Evolutionary conservation across 2,888 invertebrate genomes (phyloP).

Genomic region (Matsumyia berberina): DNA sequence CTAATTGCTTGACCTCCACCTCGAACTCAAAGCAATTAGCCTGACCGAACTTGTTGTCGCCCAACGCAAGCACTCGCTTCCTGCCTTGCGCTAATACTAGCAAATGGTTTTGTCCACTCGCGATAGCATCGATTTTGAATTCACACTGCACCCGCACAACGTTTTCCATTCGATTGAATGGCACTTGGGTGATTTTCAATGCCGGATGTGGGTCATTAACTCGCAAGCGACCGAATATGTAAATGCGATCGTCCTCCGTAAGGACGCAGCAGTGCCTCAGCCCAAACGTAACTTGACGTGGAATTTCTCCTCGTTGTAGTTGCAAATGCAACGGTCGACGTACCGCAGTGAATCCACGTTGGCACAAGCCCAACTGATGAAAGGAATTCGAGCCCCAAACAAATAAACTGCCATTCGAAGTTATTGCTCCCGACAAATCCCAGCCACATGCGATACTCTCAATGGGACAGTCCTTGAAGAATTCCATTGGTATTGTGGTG

Average conservation of each 20-base stretch:
- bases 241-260: slow-evolving; percentile 81
- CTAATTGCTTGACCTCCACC: slow-evolving; percentile 86
- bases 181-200: slow-evolving; percentile 80
- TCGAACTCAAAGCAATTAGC: slow-evolving; percentile 85
- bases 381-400: slow-evolving; percentile 94
- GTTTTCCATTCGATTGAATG: slow-evolving; percentile 80
- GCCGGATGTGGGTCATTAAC: slow-evolving; percentile 80
- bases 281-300: slow-evolving; percentile 81
- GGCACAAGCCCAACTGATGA: slow-evolving; percentile 90
- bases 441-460: slow-evolving; percentile 90
- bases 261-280: slow-evolving; percentile 82
- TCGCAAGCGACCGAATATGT: slow-evolving; percentile 82
- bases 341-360: slow-evolving; percentile 82
- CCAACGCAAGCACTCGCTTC: slow-evolving; percentile 88
- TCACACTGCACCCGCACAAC: slow-evolving; percentile 79
- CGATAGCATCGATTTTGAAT: slow-evolving; percentile 86
- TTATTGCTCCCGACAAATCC: slow-evolving; percentile 91
- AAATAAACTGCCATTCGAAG: slow-evolving; percentile 88
- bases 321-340: slow-evolving; percentile 81
- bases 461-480: slow-evolving; percentile 88
- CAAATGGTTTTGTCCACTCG: slow-evolving; percentile 93
- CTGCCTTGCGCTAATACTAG: slow-evolving; percentile 77
- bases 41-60: slow-evolving; percentile 94
- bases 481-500: slow-evolving; percentile 84
- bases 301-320: slow-evolving; percentile 81